Evolutionary conservation across 2,888 invertebrate genomes (phyloP), one percentile per base, ranked within the genome.

Genomic region (Zaprionus bogoriensis): DNA sequence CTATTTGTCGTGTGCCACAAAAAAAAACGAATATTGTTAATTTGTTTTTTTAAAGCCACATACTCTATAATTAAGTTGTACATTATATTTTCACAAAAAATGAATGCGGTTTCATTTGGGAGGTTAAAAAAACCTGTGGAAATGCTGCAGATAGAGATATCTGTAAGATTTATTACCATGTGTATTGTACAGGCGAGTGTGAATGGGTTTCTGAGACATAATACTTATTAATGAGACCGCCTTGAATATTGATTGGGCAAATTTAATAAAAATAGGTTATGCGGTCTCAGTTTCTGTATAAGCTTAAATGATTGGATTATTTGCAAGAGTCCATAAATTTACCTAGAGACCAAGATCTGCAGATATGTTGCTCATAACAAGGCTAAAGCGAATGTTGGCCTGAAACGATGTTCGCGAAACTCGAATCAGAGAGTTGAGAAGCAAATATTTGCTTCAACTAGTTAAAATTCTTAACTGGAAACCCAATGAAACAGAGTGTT

Each of bases 1-100:
- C 76, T 64, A 22, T 53, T 38, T 66, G 69, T 68, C 47, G 72
- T 78, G 63, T 67, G 74, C 68, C 63, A 60, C 48, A 53, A 52
- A 19, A 77, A 52, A 53, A 52, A 19, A 77, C 80, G 67, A 83
- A 83, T 83, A 66, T 80, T 83, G 70, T 71, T 77, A 86, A 86
- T 77, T 67, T 64, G 62, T 63, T 55, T 50, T 47, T 47, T 27
- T 47, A 55, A 46, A 14, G 17, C 7, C 4, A 28, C n/a, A 39
- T n/a, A 36, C 17, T 52, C 45, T n/a, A 72, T 83, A 79, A 81
- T 83, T 74, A 74, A 86, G 80, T 58, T 65, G 80, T 76, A 63
- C 45, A 42, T 52, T 54, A 39, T 55, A 57, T 68, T 62, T 67
- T 46, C 55, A 70, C 50, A 50, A 39, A 62, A 63, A 67, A 55